Conservation (phyloP, 2,797 vertebrate genomes). For the Thaleichthys pacificus region DNA sequence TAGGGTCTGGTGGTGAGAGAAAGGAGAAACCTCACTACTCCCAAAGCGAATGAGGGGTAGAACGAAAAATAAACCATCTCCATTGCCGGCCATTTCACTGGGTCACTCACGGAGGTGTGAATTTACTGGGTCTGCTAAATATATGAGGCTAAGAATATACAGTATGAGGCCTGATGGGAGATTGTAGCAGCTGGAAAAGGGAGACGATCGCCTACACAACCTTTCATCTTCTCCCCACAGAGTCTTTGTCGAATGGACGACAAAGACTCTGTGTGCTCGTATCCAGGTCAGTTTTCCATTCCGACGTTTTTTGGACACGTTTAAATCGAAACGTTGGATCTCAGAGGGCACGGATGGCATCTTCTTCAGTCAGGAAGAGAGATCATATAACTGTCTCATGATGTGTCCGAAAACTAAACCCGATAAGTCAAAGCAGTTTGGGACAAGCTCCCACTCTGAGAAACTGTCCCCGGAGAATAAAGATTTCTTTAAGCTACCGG, state of each 20-base stretch:
- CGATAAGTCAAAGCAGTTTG: slow-evolving; percentile 15
- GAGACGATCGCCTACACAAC: slow-evolving; percentile 5
- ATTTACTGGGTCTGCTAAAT: slow-evolving; percentile 54
- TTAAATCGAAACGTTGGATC: slow-evolving; percentile 43
- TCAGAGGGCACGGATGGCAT: slow-evolving; percentile 51
- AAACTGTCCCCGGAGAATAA: slow-evolving; percentile 47
- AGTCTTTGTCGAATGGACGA: slow-evolving; percentile 26
- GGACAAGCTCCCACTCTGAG: slow-evolving; percentile 31
- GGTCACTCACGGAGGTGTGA: slow-evolving; percentile 48
- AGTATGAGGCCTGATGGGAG: slow-evolving; percentile 15
- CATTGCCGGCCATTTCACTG: slow-evolving; percentile 48
- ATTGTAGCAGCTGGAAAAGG: slow-evolving; percentile 15
- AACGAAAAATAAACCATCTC: slow-evolving; percentile 71
- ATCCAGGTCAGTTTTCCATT: slow-evolving; percentile 56
- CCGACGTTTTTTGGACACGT: background rate
- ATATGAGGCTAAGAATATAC: slow-evolving; percentile 61
- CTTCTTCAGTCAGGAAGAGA: slow-evolving; percentile 16
- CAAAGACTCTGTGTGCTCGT: slow-evolving; percentile 48
- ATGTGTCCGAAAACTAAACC: background rate
- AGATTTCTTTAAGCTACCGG: slow-evolving; percentile 53
- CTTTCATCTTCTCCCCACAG: slow-evolving; percentile 3
- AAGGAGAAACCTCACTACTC: slow-evolving; percentile 58
- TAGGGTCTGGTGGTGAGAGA: slow-evolving; percentile 39
- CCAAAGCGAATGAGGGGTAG: slow-evolving; percentile 51
- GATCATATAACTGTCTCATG: slow-evolving; percentile 44